Evolutionary conservation across 2,113 vertebrate genomes (phyloP).

Genomic region (Amphilophus citrinellus): DNA sequence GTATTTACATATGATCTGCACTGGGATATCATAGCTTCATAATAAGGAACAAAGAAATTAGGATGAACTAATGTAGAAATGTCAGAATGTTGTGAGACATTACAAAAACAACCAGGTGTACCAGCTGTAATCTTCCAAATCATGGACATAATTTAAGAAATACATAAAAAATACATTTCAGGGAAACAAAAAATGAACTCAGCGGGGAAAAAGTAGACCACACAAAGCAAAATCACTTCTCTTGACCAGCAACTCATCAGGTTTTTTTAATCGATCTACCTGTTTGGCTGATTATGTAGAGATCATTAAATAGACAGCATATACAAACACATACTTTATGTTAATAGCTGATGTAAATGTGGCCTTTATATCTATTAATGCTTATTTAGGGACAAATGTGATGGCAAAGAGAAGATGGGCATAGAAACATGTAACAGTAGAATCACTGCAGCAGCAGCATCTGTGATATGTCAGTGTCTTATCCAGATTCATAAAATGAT

Average conservation of each 20-base stretch:
- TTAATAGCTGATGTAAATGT: conserved; percentile 1
- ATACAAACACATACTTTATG: neutral
- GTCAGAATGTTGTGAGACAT: no score
- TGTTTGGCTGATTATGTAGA: neutral
- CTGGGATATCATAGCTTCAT: neutral
- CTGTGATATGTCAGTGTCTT: neutral
- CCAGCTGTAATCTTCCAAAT: neutral
- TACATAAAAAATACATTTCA: neutral
- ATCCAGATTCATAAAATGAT: neutral
- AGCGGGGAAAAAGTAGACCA: no score
- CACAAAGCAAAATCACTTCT: no score
- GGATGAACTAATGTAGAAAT: neutral
- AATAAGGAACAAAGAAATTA: neutral
- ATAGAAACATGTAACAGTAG: neutral
- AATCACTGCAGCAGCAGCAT: neutral
- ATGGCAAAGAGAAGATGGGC: neutral
- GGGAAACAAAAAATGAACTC: no score
- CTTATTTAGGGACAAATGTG: neutral
- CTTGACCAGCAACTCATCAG: neutral
- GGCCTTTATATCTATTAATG: neutral
- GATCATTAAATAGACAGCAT: neutral
- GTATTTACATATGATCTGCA: neutral
- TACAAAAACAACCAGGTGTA: neutral
- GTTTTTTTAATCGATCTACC: neutral
- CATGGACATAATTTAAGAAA: neutral